Base-by-base conservation (phyloP, 2,113 vertebrate genomes). In the Thamnaconus septentrionalis region DNA sequence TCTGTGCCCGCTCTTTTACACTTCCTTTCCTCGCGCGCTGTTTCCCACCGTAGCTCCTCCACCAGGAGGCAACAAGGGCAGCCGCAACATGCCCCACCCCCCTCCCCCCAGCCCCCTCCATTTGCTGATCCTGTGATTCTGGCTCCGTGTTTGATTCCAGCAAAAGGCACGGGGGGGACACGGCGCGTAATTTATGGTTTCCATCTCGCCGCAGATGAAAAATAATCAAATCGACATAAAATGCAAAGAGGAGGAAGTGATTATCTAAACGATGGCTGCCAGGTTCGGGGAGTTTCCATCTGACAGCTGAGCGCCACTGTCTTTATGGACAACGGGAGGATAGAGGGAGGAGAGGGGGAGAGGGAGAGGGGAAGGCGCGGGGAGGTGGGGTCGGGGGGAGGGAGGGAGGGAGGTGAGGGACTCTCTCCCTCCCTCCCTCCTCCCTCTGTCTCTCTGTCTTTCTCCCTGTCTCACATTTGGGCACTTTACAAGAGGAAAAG, bases 401-500 rank as follows among this genome's bases (percentile, higher is more conserved):
- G 93, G 92, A 93, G 89, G 93, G 92, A 11, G n/a, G 18, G 50
- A 92, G 92, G 93, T 94, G 95, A 94, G 94, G 93, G 93, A 88
- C 69, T 89, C 93, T 31, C 18, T 31, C 18, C 18, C 18, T 31
- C 18, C 18, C 18, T 31, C 18, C 18, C 2, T 2, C 18, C 18
- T 31, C 18, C 18, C 18, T 31, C 18, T 31, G 18, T 31, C 18
- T 31, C 18, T 31, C 18, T 31, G 18, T 31, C 18, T 31, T 31
- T 31, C 18, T 31, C 18, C 18, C 18, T 31, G 18, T 31, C 18
- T 91, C 92, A 92, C 94, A 94, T 94, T 94, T 85, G 77, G 93
- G 94, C 94, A 95, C 93, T 93, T 97, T 96, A 95, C 85, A 93
- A 94, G 93, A 90, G 92, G 92, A 94, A 95, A 96, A 94, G 93